Conservation (phyloP, 2,888 invertebrate genomes). For the Ectemnius cavifrons region DNA sequence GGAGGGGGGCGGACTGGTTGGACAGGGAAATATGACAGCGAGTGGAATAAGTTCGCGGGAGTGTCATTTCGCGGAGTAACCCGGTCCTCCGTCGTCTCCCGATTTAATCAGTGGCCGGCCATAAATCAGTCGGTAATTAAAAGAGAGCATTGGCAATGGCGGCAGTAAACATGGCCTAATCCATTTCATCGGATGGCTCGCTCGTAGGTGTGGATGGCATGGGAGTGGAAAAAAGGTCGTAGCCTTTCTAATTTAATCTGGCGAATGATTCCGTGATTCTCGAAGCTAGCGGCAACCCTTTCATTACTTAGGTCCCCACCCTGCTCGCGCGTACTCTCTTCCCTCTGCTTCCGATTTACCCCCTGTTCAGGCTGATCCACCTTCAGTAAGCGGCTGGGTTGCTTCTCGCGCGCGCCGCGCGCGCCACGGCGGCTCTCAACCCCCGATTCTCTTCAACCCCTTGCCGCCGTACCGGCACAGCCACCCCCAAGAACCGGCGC, state of each 20-base stretch:
- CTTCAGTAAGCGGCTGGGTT: slow-evolving; percentile 1
- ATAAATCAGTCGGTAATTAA: slow-evolving; percentile 73
- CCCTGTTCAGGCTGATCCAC: slow-evolving; percentile 45
- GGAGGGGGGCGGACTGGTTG: neutral
- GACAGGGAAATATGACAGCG: slow-evolving; percentile 14
- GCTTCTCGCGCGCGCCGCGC: slow-evolving; percentile 12
- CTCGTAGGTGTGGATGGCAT: slow-evolving; percentile 44
- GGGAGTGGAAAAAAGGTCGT: slow-evolving; percentile 69
- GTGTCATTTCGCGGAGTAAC: slow-evolving; percentile 33
- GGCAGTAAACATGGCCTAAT: slow-evolving; percentile 68
- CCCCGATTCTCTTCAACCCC: slow-evolving; percentile 52
- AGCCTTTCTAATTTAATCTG: slow-evolving; percentile 78
- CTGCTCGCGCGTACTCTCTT: slow-evolving; percentile 38
- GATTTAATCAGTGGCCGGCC: slow-evolving; percentile 52
- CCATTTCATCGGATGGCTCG: slow-evolving; percentile 62
- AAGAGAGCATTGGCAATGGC: slow-evolving; percentile 63
- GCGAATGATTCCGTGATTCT: slow-evolving; percentile 78
- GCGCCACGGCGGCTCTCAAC: slow-evolving; percentile 36
- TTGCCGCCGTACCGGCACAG: slow-evolving; percentile 49
- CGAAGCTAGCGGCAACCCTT: slow-evolving; percentile 75
- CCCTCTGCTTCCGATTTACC: slow-evolving; percentile 22
- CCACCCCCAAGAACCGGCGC: slow-evolving; percentile 66
- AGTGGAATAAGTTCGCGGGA: slow-evolving; percentile 29
- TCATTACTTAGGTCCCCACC: slow-evolving; percentile 76
- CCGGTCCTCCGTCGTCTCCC: slow-evolving; percentile 34